Evolutionary conservation across 2,113 vertebrate genomes (phyloP), one percentile per base, ranked within the genome.

Genomic region (Hemiprocne comata): DNA sequence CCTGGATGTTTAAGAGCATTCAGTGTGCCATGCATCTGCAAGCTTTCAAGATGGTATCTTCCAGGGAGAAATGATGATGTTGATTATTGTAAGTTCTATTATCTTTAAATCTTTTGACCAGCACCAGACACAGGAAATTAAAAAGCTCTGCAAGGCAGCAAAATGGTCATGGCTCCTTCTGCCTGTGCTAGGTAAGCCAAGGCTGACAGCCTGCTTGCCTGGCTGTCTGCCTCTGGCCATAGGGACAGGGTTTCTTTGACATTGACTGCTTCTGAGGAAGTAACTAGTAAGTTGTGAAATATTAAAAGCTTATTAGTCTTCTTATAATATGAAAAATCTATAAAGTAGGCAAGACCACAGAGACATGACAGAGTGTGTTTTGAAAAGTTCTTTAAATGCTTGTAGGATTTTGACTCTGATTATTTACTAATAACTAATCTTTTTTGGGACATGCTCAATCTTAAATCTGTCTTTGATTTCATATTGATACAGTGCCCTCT

Each of bases 41-140:
- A 23, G 69, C 19, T 67, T 94, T 93, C 91, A 53, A 92, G 42
- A 77, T 51, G 46, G 79, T 74, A 53, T 89, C 90, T 94, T 85
- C 46, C 24, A 76, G 79, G 42, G 18, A 86, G 16, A 17, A 76
- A 40, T 34, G 7, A 83, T 60, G 65, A 62, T 75, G 40, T 40
- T 79, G 50, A 54, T 44, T 70, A 69, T 65, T 3, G 1, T 58
- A 29, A 19, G 10, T 0, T 53, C 54, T 61, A 33, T 48, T 34
- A 5, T 71, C 36, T 79, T 89, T 53, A 36, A 23, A 36, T 34
- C 13, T 75, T n/a, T 50, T 44, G 51, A 54, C 15, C 29, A 77
- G 10, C 38, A 80, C 5, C 6, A 36, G 50, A 55, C 25, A 64
- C 11, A 65, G 38, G 40, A 33, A 81, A 34, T 40, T 60, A 70